Evolutionary conservation across 2,113 vertebrate species (phyloP).

Genomic region (Sula dactylatra): DNA sequence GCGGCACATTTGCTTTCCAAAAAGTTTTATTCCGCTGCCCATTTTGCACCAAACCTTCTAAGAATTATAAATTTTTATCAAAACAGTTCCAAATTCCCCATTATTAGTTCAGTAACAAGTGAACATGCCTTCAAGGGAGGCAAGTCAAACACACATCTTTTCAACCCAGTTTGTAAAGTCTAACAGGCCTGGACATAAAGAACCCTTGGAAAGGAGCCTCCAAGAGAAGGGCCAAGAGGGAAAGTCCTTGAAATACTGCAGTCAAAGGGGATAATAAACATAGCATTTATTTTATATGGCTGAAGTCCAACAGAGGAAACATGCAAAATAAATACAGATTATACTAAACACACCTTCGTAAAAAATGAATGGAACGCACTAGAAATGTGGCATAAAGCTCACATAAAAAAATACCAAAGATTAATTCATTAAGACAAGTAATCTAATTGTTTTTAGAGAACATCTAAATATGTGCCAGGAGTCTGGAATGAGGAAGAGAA

Average conservation of each 20-base stretch:
- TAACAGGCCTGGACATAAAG: conserved; percentile 5
- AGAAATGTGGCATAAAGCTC: conserved; percentile 8
- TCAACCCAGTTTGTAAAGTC: background rate
- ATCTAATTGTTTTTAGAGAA: background rate
- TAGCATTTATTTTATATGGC: conserved; percentile 51
- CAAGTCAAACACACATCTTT: conserved; percentile 1
- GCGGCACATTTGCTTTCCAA: background rate
- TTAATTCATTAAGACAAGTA: conserved; percentile 4
- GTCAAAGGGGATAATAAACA: conserved; percentile 49
- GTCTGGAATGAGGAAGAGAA: background rate
- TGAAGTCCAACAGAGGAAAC: conserved; percentile 29
- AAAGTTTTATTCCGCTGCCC: background rate
- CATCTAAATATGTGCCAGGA: background rate
- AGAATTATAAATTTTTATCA: background rate
- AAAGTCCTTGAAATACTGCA: conserved; percentile 54
- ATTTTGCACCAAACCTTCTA: background rate
- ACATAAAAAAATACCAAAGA: background rate
- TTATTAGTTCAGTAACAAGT: background rate
- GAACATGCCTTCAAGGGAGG: background rate
- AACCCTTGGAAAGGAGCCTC: conserved; percentile 13
- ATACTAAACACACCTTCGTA: conserved; percentile 17
- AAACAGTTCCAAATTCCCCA: background rate
- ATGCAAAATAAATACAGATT: conserved; percentile 53
- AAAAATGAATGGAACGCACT: conserved; percentile 20
- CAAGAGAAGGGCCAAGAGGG: background rate